These are phyloP conservation scores for Drosophila greeni DNA, from an alignment of 2,888 invertebrate genomes.

Conservation along the genomic window DNA sequence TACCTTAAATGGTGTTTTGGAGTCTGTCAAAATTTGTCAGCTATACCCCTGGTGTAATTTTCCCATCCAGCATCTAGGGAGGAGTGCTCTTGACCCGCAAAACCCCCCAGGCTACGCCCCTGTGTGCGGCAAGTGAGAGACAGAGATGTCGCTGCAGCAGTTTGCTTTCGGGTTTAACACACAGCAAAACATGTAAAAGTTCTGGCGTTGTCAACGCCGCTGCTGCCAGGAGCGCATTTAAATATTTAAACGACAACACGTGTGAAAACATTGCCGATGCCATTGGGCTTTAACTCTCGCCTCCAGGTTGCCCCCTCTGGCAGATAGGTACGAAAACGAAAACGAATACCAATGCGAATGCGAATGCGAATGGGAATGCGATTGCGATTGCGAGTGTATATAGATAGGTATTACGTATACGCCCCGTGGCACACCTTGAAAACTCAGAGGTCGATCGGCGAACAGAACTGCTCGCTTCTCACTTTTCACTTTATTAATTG, in stretches of 20 bases:
- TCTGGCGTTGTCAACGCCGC: constrained; percentile 57
- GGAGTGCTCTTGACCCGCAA: neutral
- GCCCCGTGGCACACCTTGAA: constrained; percentile 20
- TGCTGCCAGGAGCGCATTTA: constrained; percentile 65
- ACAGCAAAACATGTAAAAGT: constrained; percentile 68
- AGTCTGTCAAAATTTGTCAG: neutral
- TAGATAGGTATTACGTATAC: neutral
- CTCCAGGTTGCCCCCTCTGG: neutral
- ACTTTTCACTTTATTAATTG: constrained; percentile 72
- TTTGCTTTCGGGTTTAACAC: constrained; percentile 63
- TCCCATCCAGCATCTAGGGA: neutral
- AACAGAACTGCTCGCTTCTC: constrained; percentile 58
- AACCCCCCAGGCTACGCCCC: neutral
- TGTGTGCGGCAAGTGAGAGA: constrained; percentile 19
- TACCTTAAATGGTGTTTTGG: no score
- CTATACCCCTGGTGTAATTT: neutral
- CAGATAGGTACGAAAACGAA: constrained; percentile 1
- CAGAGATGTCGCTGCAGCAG: constrained; percentile 58
- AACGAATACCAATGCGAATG: neutral
- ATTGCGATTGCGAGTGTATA: neutral
- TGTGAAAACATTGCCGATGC: constrained; percentile 64
- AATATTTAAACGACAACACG: constrained; percentile 70
- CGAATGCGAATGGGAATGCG: neutral
- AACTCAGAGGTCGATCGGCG: constrained; percentile 32
- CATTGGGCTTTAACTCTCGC: constrained; percentile 47